Base-by-base conservation (phyloP, 2,797 vertebrate species). In the Epinephelus awoara region DNA sequence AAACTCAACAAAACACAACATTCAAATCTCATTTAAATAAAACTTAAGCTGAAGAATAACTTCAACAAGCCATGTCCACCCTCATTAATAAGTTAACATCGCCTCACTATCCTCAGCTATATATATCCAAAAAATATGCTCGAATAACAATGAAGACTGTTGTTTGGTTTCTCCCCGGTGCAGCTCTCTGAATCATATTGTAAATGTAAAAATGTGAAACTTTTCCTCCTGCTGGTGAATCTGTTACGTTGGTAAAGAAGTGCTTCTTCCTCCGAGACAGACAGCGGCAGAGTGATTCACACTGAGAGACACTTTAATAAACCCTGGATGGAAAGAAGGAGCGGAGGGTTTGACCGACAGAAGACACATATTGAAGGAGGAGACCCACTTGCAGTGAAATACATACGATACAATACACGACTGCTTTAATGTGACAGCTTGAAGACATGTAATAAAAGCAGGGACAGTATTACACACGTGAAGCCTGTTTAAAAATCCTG, bases 251-350 rank as follows among this genome's bases (percentile, higher is more conserved):
- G 56, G 34, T 10, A 29, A 59, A 61, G 21, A 47, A 52, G 47
- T 2, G 42, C 50, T 62, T 61, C 27, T 61, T 62, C 42, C 50
- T 56, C 29, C 0, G 21, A 67, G 3, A 62, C 21, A 18, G 63
- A 61, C 27, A 2, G 13, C 2, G 6, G 11, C 72, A 21, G 21
- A 46, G 21, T 58, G 54, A 75, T 49, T 56, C 29, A 27, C 34
- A 12, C 19, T 42, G 23, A 27, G 19, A 73, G 56, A 57, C n/a
- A 3, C 44, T 77, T 76, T 55, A 72, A 73, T 65, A 68, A 72
- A 65, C 21, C 51, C 7, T 11, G 38, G 49, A 42, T 54, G 25
- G 27, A 51, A 12, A 14, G 23, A 64, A 54, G 61, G 27, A 75
- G 54, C 23, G 12, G 14, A 52, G 12, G 23, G 40, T 29, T 6